These are phyloP conservation scores for Thymelicus sylvestris DNA, from an alignment of 2,888 invertebrate genomes.

Conservation along the genomic window DNA sequence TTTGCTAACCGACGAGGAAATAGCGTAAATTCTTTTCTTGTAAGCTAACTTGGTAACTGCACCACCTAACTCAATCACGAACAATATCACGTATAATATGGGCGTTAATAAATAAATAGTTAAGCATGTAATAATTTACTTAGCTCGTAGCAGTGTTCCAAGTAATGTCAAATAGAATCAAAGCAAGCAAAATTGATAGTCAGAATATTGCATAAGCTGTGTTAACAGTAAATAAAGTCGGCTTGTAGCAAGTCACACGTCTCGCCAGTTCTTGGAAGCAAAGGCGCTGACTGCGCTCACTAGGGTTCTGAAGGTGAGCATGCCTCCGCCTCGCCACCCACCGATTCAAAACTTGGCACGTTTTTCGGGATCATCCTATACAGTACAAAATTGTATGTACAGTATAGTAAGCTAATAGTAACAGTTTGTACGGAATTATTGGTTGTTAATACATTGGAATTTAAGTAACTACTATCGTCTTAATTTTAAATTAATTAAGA, in stretches of 20 bases:
- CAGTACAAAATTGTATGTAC: background rate
- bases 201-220: conserved; percentile 48
- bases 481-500: no score
- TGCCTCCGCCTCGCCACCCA: conserved; percentile 52
- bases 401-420: no score
- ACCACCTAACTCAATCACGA: no score
- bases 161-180: conserved; percentile 31
- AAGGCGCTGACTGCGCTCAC: conserved; percentile 54
- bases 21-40: no score
- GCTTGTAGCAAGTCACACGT: conserved; percentile 53
- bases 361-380: conserved; percentile 37
- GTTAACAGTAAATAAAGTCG: conserved; percentile 43
- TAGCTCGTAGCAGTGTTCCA: conserved; percentile 7
- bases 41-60: no score
- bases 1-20: no score
- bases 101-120: background rate
- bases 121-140: conserved; percentile 13
- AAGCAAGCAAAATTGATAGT: conserved; percentile 38
- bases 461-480: no score
- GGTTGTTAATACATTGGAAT: no score
- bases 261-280: conserved; percentile 59
- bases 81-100: background rate
- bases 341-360: conserved; percentile 46
- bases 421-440: no score
- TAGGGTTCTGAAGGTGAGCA: conserved; percentile 40